phyloP scores from a whole-genome alignment of 2,888 invertebrate genomes.

The Leptodirus hochenwartii region DNA sequence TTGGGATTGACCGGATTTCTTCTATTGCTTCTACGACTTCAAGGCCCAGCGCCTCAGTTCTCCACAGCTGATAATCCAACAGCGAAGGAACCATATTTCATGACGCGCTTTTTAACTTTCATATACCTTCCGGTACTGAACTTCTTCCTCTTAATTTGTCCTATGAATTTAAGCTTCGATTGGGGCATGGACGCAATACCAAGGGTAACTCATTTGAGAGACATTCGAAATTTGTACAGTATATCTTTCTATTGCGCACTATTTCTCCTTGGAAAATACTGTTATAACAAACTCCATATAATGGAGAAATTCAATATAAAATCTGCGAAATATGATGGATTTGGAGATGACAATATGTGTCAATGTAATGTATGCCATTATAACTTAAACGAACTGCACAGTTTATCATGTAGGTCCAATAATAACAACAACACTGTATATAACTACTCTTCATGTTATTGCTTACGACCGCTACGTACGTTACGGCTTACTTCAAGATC shows the following conservation, averaged over 20 bases:
- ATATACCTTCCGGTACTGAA: conserved; percentile 83
- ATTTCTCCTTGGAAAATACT: conserved; percentile 14
- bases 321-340: conserved; percentile 6
- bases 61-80: conserved; percentile 93
- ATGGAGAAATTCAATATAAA: conserved; percentile 7
- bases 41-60: conserved; percentile 65
- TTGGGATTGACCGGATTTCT: conserved; percentile 47
- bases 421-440: conserved; percentile 61
- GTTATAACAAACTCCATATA: conserved; percentile 9
- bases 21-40: conserved; percentile 57
- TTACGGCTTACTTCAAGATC: too few relatives aligned
- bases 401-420: conserved; percentile 45
- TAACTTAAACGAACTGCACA: conserved; percentile 46
- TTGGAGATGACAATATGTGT: conserved; percentile 18
- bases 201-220: conserved; percentile 56
- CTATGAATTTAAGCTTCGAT: conserved; percentile 82
- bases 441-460: too few relatives aligned
- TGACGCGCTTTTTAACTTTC: conserved; percentile 78
- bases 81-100: conserved; percentile 62
- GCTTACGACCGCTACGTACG: too few relatives aligned
- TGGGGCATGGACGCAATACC: conserved; percentile 98
- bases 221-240: conserved; percentile 62
- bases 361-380: conserved; percentile 52
- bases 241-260: conserved; percentile 49
- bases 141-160: conserved; percentile 70